Conservation (phyloP, 2,888 invertebrate genomes). For the Cistogaster globosa region DNA sequence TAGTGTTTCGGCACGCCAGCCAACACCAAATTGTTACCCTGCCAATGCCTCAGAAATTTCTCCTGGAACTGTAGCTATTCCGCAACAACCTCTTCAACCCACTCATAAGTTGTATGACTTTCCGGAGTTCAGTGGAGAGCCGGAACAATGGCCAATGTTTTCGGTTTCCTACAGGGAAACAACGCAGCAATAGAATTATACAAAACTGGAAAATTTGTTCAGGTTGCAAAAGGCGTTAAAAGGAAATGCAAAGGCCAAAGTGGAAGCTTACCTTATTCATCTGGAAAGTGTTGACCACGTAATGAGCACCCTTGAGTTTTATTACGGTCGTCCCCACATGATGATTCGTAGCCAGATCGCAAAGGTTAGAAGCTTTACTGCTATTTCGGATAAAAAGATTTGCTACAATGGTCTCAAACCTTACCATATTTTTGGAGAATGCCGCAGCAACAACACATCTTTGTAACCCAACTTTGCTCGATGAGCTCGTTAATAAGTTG, state of each 20-base stretch:
- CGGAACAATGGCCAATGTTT: conserved; percentile 72
- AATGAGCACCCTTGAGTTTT: background rate
- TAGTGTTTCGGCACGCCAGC: too few species aligned
- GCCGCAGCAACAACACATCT: conserved; percentile 47
- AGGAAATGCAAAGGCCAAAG: conserved; percentile 41
- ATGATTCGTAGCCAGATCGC: conserved; percentile 39
- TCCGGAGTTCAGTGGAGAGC: conserved; percentile 55
- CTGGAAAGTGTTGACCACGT: background rate
- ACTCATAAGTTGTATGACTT: conserved; percentile 46
- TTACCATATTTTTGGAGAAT: conserved; percentile 57
- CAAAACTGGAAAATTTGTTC: conserved; percentile 15
- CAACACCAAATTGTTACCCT: background rate
- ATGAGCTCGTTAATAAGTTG: conserved; percentile 48
- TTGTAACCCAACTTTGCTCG: conserved; percentile 47
- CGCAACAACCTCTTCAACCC: background rate
- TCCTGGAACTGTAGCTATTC: background rate
- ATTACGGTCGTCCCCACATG: background rate
- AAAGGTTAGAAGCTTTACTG: conserved; percentile 26
- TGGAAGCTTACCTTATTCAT: background rate
- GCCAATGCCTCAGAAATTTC: conserved; percentile 26
- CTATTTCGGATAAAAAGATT: conserved; percentile 48
- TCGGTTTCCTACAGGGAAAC: conserved; percentile 31
- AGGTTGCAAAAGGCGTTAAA: conserved; percentile 45
- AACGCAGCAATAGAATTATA: conserved; percentile 42
- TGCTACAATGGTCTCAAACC: conserved; percentile 50